A percentile compares a stretch with the other conserved stretches of the same genome.
Conservation (phyloP, 2,797 vertebrate genomes). For the Lagorchestes hirsutus region DNA sequence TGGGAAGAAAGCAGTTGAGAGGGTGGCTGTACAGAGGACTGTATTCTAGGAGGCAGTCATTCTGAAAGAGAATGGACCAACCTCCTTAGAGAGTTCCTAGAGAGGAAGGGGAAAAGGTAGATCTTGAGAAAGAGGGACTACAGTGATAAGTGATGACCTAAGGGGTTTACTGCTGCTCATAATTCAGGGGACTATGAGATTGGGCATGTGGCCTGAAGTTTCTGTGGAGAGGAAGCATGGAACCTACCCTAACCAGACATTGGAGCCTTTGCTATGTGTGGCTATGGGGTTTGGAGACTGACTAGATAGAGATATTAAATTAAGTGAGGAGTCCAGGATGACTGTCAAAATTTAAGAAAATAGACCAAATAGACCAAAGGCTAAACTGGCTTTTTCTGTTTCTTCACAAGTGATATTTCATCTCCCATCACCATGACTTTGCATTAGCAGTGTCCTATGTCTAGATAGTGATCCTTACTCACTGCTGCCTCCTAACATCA, state of each 20-base stretch:
- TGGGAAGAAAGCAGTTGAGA: background rate
- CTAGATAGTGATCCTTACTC: background rate
- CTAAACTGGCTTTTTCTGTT: background rate
- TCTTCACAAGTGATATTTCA: background rate
- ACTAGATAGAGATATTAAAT: background rate
- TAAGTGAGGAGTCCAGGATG: background rate
- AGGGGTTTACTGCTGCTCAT: background rate
- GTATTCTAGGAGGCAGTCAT: background rate
- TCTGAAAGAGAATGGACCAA: background rate
- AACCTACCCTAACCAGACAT: background rate
- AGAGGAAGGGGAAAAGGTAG: constrained; percentile 7
- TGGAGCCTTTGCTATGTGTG: background rate
- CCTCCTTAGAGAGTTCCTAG: background rate
- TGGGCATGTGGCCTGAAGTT: background rate
- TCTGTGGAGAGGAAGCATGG: background rate
- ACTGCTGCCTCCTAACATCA: background rate
- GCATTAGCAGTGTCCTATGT: background rate
- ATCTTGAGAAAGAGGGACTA: background rate
- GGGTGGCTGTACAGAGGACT: background rate
- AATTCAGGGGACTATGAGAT: background rate
- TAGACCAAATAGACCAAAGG: background rate
- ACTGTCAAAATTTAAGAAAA: background rate
- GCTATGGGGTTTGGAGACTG: background rate
- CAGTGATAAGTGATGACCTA: fast-evolving
- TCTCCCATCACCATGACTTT: background rate